A percentile compares a stretch with the other conserved stretches of the same genome.
phyloP scores from a whole-genome alignment of 2,797 vertebrate species.

The Prunella strophiata region DNA sequence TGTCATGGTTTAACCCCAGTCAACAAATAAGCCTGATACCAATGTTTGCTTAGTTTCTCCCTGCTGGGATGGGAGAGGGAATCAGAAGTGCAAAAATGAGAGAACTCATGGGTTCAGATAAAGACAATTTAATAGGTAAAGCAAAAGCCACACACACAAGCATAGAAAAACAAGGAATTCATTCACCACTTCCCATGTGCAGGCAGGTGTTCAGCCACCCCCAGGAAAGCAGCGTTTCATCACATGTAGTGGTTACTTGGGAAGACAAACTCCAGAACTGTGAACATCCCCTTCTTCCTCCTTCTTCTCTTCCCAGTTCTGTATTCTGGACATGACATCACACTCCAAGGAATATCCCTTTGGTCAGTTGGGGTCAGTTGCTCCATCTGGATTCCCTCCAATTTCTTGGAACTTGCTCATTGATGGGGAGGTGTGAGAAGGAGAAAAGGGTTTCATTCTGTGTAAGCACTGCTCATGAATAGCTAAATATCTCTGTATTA shows the following conservation, averaged over 20 bases:
- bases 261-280: neutral
- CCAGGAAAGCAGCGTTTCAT: neutral
- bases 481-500: neutral
- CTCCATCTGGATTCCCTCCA: neutral
- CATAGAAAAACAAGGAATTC: neutral
- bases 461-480: neutral
- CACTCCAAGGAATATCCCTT: neutral
- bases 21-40: neutral
- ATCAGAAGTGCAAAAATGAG: neutral
- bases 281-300: neutral
- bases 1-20: neutral
- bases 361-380: neutral
- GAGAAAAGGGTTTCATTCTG: neutral
- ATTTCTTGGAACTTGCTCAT: neutral
- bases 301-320: neutral
- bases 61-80: neutral
- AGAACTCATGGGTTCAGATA: neutral
- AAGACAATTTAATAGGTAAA: neutral
- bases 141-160: neutral
- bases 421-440: neutral
- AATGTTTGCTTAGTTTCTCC: neutral
- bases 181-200: neutral
- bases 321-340: neutral
- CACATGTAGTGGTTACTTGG: neutral
- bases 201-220: neutral